Percentiles rank a stretch among this genome's conserved stretches.
phyloP scores from a whole-genome alignment of 2,888 invertebrate species.

The Torymus tubicola region DNA sequence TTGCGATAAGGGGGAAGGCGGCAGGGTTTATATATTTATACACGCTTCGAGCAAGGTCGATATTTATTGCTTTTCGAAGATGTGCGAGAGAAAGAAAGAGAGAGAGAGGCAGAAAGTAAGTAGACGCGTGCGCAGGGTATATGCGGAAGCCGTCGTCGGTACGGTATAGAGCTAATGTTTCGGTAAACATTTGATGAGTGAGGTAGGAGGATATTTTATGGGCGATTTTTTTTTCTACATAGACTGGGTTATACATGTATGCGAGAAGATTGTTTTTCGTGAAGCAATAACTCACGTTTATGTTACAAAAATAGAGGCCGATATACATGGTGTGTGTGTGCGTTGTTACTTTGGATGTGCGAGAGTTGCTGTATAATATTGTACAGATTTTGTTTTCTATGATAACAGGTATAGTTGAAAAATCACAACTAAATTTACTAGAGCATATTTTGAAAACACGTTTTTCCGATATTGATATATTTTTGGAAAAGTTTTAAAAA shows the following conservation, averaged over 20 bases:
- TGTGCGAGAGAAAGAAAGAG: not conserved
- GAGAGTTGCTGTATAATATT: too few relatives aligned
- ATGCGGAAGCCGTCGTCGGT: too few relatives aligned
- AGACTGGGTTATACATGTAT: not conserved
- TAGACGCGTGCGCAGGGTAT: too few relatives aligned
- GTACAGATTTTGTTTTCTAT: too few relatives aligned
- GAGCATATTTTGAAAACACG: slow-evolving; percentile 3
- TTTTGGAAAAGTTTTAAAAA: not conserved
- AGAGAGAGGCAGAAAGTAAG: not conserved
- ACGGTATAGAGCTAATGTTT: slow-evolving; percentile 4
- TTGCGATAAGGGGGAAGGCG: slow-evolving; percentile 38
- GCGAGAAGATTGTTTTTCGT: not conserved
- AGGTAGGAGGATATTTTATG: not conserved
- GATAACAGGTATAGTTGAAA: too few relatives aligned
- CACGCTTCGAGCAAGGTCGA: slow-evolving; percentile 24
- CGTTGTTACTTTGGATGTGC: too few relatives aligned
- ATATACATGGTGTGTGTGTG: too few relatives aligned
- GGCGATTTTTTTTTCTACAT: not conserved
- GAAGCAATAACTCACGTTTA: not conserved
- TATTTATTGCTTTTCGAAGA: slow-evolving; percentile 28
- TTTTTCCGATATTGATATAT: not conserved
- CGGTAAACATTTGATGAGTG: slow-evolving; percentile 20
- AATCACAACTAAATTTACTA: not conserved
- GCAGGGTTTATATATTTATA: not conserved
- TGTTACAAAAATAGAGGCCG: not conserved